These are phyloP conservation scores for Neoascia interrupta DNA, from an alignment of 2,888 invertebrate species.

Conservation along the genomic window DNA sequence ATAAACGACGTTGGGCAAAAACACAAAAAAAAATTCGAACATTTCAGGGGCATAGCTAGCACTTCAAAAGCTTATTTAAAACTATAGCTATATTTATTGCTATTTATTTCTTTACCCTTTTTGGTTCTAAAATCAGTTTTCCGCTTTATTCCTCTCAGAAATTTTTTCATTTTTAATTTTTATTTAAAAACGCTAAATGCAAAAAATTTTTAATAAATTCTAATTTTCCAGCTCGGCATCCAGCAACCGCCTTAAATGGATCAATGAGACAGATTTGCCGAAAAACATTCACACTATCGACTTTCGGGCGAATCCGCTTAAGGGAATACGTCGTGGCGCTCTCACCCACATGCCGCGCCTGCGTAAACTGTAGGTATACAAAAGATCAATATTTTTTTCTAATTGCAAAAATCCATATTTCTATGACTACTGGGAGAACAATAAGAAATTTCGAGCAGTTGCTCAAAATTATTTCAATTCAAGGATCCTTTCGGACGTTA, in stretches of 20 bases:
- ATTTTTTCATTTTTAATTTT: not conserved
- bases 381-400: constrained; percentile 41
- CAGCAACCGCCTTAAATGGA: constrained; percentile 89
- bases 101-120: too few species aligned
- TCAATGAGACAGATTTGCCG: constrained; percentile 86
- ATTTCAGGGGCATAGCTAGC: too few species aligned
- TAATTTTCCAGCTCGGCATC: constrained; percentile 87
- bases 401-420: constrained; percentile 37
- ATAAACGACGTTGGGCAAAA: too few species aligned
- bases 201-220: too few species aligned
- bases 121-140: too few species aligned
- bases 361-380: constrained; percentile 87
- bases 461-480: constrained; percentile 72
- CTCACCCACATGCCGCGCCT: constrained; percentile 88
- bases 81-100: too few species aligned
- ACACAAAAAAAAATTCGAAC: too few species aligned
- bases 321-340: constrained; percentile 85
- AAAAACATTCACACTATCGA: constrained; percentile 88
- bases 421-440: constrained; percentile 70
- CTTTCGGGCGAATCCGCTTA: constrained; percentile 90
- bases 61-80: too few species aligned
- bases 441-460: constrained; percentile 73
- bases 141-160: not conserved
- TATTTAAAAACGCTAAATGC: too few species aligned
- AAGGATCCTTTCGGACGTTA: constrained; percentile 92